Evolutionary conservation across 2,113 vertebrate species (phyloP).

Genomic region (Apaloderma vittatum): DNA sequence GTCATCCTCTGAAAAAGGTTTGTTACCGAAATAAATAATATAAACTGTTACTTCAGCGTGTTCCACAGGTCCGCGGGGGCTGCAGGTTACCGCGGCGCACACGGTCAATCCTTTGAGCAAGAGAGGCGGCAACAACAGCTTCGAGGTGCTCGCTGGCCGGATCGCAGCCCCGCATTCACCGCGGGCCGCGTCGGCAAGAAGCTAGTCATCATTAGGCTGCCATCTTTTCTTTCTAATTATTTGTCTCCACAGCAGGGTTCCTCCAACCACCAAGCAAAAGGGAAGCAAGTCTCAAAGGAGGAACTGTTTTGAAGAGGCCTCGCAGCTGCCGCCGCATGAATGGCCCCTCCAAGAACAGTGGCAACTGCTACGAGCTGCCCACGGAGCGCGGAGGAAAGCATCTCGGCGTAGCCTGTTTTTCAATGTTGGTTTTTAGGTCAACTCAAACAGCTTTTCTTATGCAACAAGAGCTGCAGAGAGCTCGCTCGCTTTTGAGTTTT

Average conservation of each 20-base stretch:
- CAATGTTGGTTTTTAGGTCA: constrained; percentile 61
- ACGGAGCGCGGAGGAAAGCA: background rate
- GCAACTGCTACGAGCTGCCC: background rate
- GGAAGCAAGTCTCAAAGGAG: constrained; percentile 47
- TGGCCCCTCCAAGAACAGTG: constrained; percentile 49
- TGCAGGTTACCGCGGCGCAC: background rate
- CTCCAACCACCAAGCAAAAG: constrained; percentile 19
- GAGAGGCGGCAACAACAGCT: background rate
- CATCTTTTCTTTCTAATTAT: constrained; percentile 68
- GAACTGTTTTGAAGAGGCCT: constrained; percentile 42
- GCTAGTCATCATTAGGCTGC: constrained; percentile 59
- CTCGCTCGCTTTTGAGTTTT: constrained; percentile 40
- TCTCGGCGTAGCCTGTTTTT: constrained; percentile 16
- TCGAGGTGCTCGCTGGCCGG: accelerated
- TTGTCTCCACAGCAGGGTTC: constrained; percentile 64
- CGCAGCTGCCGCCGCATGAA: constrained; percentile 54
- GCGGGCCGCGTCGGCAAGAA: background rate
- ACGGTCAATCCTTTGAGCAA: background rate
- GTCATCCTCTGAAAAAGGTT: background rate
- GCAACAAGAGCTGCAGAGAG: constrained; percentile 26
- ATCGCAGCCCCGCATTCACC: background rate
- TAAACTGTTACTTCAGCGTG: accelerated
- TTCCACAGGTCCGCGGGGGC: background rate
- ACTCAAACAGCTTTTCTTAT: constrained; percentile 66
- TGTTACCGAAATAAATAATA: background rate